Base-by-base conservation (phyloP, 37 sponge, comb jelly and placozoan species). In the Chondrilla cf. caribensis region DNA sequence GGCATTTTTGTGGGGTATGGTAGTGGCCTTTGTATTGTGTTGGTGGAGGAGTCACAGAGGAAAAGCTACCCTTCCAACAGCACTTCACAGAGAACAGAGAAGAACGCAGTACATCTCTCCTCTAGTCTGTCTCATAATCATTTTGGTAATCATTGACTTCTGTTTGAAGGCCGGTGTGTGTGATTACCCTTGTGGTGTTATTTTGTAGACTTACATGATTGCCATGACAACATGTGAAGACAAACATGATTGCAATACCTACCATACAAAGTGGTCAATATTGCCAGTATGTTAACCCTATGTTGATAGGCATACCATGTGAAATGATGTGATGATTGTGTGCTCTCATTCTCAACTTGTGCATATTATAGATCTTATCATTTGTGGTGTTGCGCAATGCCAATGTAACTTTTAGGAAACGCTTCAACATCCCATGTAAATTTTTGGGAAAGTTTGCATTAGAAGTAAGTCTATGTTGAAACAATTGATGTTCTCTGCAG, bases 321-420 rank as follows among this genome's bases (percentile, higher is more conserved):
- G n/a, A n/a, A n/a, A n/a, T n/a, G n/a, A n/a, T n/a, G n/a, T n/a
- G n/a, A n/a, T n/a, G n/a, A n/a, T n/a, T n/a, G n/a, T n/a, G n/a
- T n/a, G n/a, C n/a, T n/a, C n/a, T n/a, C n/a, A n/a, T n/a, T n/a
- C n/a, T n/a, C n/a, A n/a, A n/a, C n/a, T n/a, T 31, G 29, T 59
- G 18, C 51, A 2, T 41, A 7, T 59, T 80, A 5, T 59, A 80
- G 81, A 54, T 80, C 5, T n/a, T 55, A 4, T 64, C 81, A 2
- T 80, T 80, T 33, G 26, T 80, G 14, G 4, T 62, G 1, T 80
- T 80, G 35, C 81, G 81, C 22, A 80, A 80, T 64, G 1, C 65
- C 35, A 67, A 28, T 67, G 32, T 17, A 2, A 26, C 68, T 8
- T 1, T 29, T 33, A 0, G 33, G 33, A 67, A 33, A 33, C 35